These are phyloP conservation scores for Hippoglossus stenolepis DNA, from an alignment of 2,113 vertebrate genomes.

Conservation along the genomic window DNA sequence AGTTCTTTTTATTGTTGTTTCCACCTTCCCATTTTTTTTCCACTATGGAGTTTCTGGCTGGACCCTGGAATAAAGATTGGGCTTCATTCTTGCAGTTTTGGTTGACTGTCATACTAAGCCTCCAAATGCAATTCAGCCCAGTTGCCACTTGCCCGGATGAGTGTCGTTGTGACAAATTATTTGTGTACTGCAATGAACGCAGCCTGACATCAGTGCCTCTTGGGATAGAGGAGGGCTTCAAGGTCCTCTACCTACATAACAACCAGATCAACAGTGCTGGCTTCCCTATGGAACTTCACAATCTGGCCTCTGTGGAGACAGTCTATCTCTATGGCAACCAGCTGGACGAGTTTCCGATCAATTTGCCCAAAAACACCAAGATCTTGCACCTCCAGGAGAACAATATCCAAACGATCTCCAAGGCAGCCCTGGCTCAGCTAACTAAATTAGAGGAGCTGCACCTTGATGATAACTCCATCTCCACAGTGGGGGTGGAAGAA, in stretches of 20 bases:
- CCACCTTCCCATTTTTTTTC: constrained; percentile 63
- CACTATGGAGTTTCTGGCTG: constrained; percentile 92
- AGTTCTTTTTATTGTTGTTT: constrained; percentile 60
- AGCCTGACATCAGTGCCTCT: constrained; percentile 99
- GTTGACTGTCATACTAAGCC: constrained; percentile 90
- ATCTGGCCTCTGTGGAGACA: constrained; percentile 91
- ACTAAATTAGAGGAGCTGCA: constrained; percentile 94
- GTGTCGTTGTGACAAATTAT: constrained; percentile 95
- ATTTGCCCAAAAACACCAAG: constrained; percentile 93
- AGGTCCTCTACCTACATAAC: constrained; percentile 97
- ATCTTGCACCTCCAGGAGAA: constrained; percentile 98
- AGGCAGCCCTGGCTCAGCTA: constrained; percentile 92
- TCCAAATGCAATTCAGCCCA: constrained; percentile 88
- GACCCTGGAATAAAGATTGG: constrained; percentile 89
- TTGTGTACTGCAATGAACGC: constrained; percentile 98
- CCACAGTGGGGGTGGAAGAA: constrained; percentile 96
- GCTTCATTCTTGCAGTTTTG: constrained; percentile 89
- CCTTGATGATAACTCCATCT: constrained; percentile 97
- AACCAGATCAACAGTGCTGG: constrained; percentile 99
- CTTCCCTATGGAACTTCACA: constrained; percentile 95
- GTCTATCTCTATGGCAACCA: constrained; percentile 98
- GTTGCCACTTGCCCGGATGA: constrained; percentile 89
- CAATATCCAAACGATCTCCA: constrained; percentile 99
- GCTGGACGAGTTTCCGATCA: constrained; percentile 97
- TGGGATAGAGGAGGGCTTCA: constrained; percentile 95